Percentiles rank a stretch among this genome's conserved stretches.
phyloP scores from a whole-genome alignment of 35 echinoderm and acorn worm genomes.

The Ptychodera flava region DNA sequence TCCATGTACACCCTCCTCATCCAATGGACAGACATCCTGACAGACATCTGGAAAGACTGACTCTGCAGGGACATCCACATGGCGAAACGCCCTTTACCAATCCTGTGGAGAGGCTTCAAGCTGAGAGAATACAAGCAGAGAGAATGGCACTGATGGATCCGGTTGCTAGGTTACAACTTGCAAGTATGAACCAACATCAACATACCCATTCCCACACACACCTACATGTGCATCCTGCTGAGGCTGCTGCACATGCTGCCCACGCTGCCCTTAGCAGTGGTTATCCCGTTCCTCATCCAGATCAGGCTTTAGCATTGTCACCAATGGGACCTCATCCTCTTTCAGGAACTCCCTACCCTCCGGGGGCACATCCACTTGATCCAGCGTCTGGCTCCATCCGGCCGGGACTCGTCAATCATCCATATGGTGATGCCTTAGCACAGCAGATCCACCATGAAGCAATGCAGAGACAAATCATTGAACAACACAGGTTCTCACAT shows the following conservation, averaged over 20 bases:
- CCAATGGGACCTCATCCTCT: not conserved
- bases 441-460: not conserved
- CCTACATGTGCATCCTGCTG: slow-evolving; percentile 93
- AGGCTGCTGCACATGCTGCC: not conserved
- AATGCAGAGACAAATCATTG: slow-evolving; percentile 1
- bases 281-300: not conserved
- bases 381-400: not conserved
- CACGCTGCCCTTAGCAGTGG: too few species aligned
- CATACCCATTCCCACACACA: slow-evolving; percentile 97
- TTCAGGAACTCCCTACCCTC: not conserved
- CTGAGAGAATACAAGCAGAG: slow-evolving; percentile 73
- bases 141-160: slow-evolving; percentile 62
- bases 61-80: not conserved
- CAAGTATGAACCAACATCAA: slow-evolving; percentile 61
- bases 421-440: not conserved
- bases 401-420: not conserved
- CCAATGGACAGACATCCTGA: slow-evolving; percentile 34
- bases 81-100: slow-evolving; percentile 10
- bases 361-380: not conserved
- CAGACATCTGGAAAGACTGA: slow-evolving; percentile 11
- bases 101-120: slow-evolving; percentile 54
- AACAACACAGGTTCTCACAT: not conserved
- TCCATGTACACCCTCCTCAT: slow-evolving; percentile 6
- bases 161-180: slow-evolving; percentile 9
- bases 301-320: not conserved